Evolutionary conservation across 2,113 vertebrate genomes (phyloP).

Genomic region (Axis porcinus): DNA sequence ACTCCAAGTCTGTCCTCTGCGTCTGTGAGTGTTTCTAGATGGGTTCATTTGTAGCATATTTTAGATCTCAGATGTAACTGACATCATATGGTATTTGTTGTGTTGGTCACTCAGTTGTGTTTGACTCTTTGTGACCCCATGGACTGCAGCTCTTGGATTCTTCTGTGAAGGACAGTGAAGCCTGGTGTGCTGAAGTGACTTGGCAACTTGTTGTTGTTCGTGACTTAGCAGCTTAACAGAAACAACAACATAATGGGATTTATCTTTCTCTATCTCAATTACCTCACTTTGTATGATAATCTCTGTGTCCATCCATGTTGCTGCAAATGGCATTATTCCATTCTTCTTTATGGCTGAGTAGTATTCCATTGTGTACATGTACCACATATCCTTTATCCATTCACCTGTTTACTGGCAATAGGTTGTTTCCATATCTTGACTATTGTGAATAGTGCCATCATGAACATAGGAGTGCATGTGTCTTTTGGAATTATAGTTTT

Average conservation of each 20-base stretch:
- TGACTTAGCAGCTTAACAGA: neutral
- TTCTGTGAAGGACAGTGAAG: neutral
- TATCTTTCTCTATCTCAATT: neutral
- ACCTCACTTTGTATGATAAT: neutral
- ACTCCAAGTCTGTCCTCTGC: neutral
- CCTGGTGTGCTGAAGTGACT: neutral
- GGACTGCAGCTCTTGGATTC: neutral
- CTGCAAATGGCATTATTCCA: neutral
- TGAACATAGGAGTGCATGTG: neutral
- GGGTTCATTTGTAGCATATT: neutral
- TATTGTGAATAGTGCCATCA: neutral
- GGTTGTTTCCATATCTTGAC: neutral
- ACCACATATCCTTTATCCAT: neutral
- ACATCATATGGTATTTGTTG: neutral
- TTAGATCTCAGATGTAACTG: neutral
- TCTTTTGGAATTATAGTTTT: neutral
- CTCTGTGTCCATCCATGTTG: neutral
- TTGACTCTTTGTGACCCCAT: neutral
- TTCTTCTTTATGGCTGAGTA: neutral
- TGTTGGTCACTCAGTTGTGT: neutral
- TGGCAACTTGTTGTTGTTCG: neutral
- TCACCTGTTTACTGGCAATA: neutral
- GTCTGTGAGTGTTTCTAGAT: neutral
- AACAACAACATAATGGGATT: neutral
- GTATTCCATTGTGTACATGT: neutral